Percentiles rank a stretch among this genome's conserved stretches.
Evolutionary conservation across 2,113 vertebrate genomes (phyloP).

Genomic region (Mastomys natalensis): DNA sequence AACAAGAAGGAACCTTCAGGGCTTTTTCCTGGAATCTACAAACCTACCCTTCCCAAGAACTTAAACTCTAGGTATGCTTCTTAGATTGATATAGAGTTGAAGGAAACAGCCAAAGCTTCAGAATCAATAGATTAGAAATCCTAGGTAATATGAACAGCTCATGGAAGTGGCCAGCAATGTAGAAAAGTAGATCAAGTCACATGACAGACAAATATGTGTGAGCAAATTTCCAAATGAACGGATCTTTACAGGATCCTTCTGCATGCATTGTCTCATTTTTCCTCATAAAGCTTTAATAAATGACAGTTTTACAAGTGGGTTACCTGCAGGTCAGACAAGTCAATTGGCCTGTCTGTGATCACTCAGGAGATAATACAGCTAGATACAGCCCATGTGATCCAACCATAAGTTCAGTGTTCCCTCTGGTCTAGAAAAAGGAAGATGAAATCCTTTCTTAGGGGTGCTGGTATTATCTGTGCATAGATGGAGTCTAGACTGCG

Average conservation of each 20-base stretch:
- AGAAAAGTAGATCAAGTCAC: neutral
- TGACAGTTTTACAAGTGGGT: neutral
- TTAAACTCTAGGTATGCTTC: neutral
- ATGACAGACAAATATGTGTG: neutral
- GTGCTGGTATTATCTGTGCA: neutral
- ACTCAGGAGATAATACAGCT: neutral
- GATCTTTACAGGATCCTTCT: neutral
- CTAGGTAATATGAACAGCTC: neutral
- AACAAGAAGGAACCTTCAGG: neutral
- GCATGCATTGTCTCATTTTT: neutral
- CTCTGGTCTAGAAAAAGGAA: neutral
- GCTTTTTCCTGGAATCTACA: neutral
- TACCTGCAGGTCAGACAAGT: neutral
- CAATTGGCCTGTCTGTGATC: neutral
- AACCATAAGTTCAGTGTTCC: neutral
- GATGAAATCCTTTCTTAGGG: neutral
- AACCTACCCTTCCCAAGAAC: neutral
- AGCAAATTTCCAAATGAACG: neutral
- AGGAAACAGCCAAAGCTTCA: neutral
- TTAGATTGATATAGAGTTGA: slow-evolving; percentile 16
- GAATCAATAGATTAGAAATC: neutral
- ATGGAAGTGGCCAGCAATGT: neutral
- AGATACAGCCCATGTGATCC: neutral
- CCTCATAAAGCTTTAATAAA: neutral
- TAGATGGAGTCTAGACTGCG: neutral